phyloP scores from a whole-genome alignment of 1,140 invertebrate species.

The Matsumurasca onukii region DNA sequence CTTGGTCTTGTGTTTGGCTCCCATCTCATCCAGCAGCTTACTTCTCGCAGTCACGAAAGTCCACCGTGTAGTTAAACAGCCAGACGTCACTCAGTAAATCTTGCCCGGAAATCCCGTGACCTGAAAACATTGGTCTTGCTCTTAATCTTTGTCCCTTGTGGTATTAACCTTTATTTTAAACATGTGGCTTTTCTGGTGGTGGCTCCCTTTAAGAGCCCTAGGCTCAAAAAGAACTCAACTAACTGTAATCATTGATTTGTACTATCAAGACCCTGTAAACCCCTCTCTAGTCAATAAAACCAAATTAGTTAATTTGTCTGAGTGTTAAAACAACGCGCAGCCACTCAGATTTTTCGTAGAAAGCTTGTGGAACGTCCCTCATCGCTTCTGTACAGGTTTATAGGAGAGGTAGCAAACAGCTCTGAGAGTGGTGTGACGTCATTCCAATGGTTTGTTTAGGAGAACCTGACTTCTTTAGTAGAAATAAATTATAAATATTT shows the following conservation, averaged over 20 bases:
- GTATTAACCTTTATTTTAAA: background rate
- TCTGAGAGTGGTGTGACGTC: background rate
- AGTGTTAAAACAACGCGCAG: no score
- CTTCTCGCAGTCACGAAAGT: constrained; percentile 21
- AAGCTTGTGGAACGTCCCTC: no score
- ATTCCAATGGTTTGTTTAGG: background rate
- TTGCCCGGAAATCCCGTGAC: background rate
- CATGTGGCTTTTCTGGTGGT: background rate
- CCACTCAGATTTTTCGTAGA: no score
- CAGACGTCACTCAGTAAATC: constrained; percentile 11
- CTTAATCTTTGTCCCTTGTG: background rate
- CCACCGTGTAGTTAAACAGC: background rate
- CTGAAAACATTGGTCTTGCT: background rate
- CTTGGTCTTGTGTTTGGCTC: constrained; percentile 19
- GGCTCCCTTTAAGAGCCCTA: background rate
- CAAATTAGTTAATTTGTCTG: no score
- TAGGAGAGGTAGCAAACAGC: background rate
- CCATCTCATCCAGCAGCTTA: constrained; percentile 12
- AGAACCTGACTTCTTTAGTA: background rate
- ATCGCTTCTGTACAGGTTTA: background rate
- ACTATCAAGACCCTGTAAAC: no score
- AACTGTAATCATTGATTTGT: background rate
- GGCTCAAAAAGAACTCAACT: background rate
- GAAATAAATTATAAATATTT: background rate
- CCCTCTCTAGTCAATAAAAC: no score